phyloP scores from a whole-genome alignment of 2,113 vertebrate species.

The Hemiscyllium ocellatum region DNA sequence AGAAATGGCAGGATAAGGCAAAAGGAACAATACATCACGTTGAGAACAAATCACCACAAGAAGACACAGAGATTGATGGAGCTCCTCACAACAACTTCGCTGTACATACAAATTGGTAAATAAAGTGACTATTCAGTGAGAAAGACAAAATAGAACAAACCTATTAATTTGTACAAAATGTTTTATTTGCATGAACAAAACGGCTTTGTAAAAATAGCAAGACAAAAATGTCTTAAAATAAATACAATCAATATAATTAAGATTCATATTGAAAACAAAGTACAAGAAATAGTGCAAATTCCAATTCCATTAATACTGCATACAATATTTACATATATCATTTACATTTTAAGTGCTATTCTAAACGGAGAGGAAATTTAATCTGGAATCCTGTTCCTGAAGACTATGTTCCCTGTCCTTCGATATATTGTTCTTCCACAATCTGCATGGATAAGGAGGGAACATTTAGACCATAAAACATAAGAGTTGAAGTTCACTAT shows the following conservation, averaged over 20 bases:
- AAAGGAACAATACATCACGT: background rate
- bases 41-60: background rate
- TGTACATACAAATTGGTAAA: background rate
- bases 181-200: background rate
- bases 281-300: background rate
- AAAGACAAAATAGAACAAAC: background rate
- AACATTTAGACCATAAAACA: background rate
- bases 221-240: background rate
- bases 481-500: too few species aligned
- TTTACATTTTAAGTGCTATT: background rate
- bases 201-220: background rate
- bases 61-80: background rate
- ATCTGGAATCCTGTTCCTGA: conserved; percentile 58
- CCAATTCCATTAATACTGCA: background rate
- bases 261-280: background rate
- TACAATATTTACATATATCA: background rate
- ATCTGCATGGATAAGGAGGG: conserved; percentile 51
- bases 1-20: too few species aligned
- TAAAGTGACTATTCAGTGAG: background rate
- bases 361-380: conserved; percentile 66
- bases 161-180: background rate
- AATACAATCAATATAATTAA: conserved; percentile 27
- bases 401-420: conserved; percentile 44
- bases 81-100: background rate
- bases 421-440: conserved; percentile 71